Evolutionary conservation across 1,140 invertebrate species (phyloP), one percentile per base, ranked within the genome.

Genomic region (Bicyclus anynana): DNA sequence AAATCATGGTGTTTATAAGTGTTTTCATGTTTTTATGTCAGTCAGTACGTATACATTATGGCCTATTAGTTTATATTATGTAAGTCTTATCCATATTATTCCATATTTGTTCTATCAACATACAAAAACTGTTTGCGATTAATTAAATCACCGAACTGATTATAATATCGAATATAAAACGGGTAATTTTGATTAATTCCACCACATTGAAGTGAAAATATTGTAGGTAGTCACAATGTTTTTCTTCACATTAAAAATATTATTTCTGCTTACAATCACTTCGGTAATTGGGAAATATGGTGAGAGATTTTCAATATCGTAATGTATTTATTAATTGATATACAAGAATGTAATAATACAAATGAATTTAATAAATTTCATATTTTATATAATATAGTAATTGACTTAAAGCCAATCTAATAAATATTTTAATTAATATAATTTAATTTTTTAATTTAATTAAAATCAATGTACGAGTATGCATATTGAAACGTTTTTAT

Each of bases 251-350:
- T 33, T 52, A 14, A 59, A 53, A 59, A 27, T 59, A 47, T 59
- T 53, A 47, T 23, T 46, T 42, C 23, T 59, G 50, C 16, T 59
- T 10, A 23, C 44, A 4, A 21, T 44, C 29, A 20, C 42, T 20
- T 26, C 49, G 13, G 42, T 50, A 18, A 35, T 49, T 38, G 42
- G 49, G 2, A 53, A 59, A 27, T 27, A 23, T 20, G 48, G 67
- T 69, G 54, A 69, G 59, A 44, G 40, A 16, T n/a, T 27, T 33
- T 5, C 48, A 50, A 16, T 50, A n/a, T 35, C 10, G 1, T 50
- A 35, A 18, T 33, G 10, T 10, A 18, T 12, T 50, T 33, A 12
- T 29, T 1, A 2, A 2, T 4, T 35, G 2, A 35, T 12, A 3
- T 5, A 2, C n/a, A n/a, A n/a, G n/a, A n/a, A n/a, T n/a, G n/a